Conservation (phyloP, 2,797 vertebrate genomes). For the Dendrocincla fuliginosa region DNA sequence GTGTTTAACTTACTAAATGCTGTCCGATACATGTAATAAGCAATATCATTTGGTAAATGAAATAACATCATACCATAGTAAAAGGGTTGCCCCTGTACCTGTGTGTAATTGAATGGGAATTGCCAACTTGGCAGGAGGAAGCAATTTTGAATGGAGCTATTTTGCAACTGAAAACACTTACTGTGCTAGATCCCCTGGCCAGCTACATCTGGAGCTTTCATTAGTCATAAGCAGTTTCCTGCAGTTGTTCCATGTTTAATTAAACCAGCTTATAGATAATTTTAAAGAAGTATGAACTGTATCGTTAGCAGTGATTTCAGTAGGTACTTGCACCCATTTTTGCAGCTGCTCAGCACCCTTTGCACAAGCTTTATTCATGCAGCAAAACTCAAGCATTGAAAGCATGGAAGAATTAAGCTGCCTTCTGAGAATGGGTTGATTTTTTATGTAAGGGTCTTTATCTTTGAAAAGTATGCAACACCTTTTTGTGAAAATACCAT, state of each 20-base stretch:
- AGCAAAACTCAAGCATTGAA: not conserved
- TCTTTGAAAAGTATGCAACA: not conserved
- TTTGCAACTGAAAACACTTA: not conserved
- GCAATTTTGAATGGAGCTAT: conserved; percentile 8
- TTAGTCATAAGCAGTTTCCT: conserved; percentile 26
- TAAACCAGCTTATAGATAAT: not conserved
- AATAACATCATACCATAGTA: not conserved
- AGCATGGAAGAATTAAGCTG: not conserved
- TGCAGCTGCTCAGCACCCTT: not conserved
- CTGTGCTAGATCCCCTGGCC: not conserved
- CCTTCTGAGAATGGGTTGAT: not conserved
- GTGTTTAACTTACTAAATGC: not conserved
- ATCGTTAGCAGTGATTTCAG: not conserved
- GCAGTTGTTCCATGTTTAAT: not conserved
- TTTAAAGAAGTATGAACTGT: not conserved
- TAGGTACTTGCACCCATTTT: not conserved
- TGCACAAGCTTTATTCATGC: not conserved
- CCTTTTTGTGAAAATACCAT: not conserved
- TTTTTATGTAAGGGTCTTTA: not conserved
- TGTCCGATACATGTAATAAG: not conserved
- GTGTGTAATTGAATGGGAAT: not conserved
- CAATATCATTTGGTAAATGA: not conserved
- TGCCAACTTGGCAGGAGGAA: not conserved
- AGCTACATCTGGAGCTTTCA: conserved; percentile 8
- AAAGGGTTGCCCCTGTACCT: not conserved